Evolutionary conservation across 2,113 vertebrate species (phyloP), one percentile per base, ranked within the genome.

Genomic region (Mionectes macconnelli): DNA sequence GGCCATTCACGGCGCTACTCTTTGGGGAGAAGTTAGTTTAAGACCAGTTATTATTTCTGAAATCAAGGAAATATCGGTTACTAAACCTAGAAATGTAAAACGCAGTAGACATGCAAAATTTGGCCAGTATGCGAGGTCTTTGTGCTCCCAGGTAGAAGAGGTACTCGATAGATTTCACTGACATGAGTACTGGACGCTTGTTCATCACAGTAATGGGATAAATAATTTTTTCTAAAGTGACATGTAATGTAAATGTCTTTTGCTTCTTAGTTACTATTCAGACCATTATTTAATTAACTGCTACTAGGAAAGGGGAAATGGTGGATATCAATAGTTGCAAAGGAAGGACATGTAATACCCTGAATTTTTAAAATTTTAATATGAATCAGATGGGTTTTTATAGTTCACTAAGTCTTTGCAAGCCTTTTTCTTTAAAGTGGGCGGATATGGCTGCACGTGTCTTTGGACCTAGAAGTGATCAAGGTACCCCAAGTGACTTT

Each of bases 1-100:
- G 88, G 25, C 37, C 28, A 0, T 19, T 42, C 47, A 3, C 33
- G 24, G 4, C 8, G 30, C 53, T 35, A 12, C 25, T 6, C 25
- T 28, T 8, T 3, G 19, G 31, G 53, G 37, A 40, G 19, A n/a
- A 22, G 20, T 30, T 30, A 11, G 10, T 40, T 33, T 10, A 35
- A 55, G 44, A 16, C 4, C 69, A 14, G 0, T 31, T 44, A 4
- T 0, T 37, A 8, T 45, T 28, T 23, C 45, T 42, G 53, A 68
- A 75, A 15, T 1, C 3, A 1, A 42, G 55, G 18, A 25, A 57
- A 4, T 11, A 19, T 2, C 40, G 24, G 12, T 16, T 42, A 7
- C 24, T 7, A 53, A 5, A 8, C 8, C 39, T 45, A 17, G 25
- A 64, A n/a, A 31, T 15, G 42, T 19, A 12, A 55, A 63, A 30